Evolutionary conservation across 2,888 invertebrate species (phyloP).

Genomic region (Hermodice carunculata): DNA sequence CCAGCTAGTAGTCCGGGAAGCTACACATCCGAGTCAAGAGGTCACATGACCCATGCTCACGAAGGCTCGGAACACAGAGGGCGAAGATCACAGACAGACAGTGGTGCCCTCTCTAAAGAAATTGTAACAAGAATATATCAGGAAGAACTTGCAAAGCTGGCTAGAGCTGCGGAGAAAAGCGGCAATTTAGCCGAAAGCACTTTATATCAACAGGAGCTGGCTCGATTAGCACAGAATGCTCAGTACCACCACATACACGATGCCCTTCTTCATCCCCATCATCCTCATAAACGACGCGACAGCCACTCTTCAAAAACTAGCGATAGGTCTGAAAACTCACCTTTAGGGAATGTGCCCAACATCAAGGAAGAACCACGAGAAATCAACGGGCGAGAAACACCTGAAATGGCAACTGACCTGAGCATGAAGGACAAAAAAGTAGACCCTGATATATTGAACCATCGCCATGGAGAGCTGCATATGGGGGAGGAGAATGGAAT

Average conservation of each 20-base stretch:
- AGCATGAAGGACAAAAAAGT: too few species aligned
- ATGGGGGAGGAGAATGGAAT: background rate
- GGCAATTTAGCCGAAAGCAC: constrained; percentile 73
- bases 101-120: constrained; percentile 94
- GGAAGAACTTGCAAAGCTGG: constrained; percentile 88
- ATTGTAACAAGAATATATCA: constrained; percentile 67
- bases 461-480: background rate
- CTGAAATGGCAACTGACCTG: too few species aligned
- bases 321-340: constrained; percentile 1
- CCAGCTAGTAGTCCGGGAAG: too few species aligned
- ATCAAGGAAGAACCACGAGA: constrained; percentile 16
- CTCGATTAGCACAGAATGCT: constrained; percentile 79
- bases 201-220: constrained; percentile 93
- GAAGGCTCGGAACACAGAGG: constrained; percentile 45
- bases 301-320: background rate
- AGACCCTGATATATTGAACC: too few species aligned
- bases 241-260: constrained; percentile 77
- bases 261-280: constrained; percentile 34
- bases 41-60: background rate
- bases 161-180: constrained; percentile 73
- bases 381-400: constrained; percentile 3
- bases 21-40: background rate
- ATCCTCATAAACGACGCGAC: too few species aligned
- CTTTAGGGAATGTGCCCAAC: background rate
- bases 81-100: constrained; percentile 34